A percentile compares a stretch with the other conserved stretches of the same genome.
Conservation (phyloP, 2,797 vertebrate genomes). For the Phataginus tetradactyla region DNA sequence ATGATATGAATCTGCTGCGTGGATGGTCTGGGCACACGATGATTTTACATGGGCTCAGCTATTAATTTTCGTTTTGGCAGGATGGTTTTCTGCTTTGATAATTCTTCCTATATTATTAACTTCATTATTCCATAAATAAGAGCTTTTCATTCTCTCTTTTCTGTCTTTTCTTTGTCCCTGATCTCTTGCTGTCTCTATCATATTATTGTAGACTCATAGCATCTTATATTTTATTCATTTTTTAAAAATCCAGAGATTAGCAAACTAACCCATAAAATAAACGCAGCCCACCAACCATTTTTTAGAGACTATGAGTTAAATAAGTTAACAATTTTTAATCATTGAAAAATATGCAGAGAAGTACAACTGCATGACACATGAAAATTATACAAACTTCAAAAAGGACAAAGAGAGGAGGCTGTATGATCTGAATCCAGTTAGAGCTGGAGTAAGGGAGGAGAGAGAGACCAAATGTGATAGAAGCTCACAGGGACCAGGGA, state of each 20-base stretch:
- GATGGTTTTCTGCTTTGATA: neutral
- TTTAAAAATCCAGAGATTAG: neutral
- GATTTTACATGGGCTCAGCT: neutral
- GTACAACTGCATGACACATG: neutral
- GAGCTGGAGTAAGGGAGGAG: neutral
- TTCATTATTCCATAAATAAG: neutral
- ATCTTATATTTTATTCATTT: neutral
- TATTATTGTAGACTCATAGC: neutral
- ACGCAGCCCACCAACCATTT: neutral
- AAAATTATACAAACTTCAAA: neutral
- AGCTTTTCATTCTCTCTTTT: neutral
- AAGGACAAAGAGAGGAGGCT: neutral
- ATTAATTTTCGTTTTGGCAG: neutral
- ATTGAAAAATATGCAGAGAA: neutral
- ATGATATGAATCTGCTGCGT: no score
- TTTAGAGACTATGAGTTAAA: neutral
- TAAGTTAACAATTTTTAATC: neutral
- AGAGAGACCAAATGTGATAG: fast-evolving
- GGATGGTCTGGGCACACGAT: neutral
- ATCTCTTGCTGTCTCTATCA: neutral
- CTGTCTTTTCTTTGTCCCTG: neutral
- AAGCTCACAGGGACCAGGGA: no score
- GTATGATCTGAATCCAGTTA: neutral
- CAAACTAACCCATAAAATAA: neutral
- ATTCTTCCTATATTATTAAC: neutral